Conservation (phyloP, 2,113 vertebrate species). For the Calypte anna region DNA sequence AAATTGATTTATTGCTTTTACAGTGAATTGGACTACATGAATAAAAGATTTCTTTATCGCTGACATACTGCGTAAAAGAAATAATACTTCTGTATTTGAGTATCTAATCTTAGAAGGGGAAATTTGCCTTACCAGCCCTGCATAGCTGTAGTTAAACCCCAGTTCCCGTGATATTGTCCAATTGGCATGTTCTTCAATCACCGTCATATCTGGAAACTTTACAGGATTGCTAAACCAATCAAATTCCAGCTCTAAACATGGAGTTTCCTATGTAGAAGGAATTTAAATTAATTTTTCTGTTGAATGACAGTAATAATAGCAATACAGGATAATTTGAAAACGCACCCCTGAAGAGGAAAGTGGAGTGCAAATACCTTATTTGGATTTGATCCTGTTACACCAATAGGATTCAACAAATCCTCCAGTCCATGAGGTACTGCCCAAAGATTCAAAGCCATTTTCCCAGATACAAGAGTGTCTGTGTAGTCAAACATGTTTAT, state of each 20-base stretch:
- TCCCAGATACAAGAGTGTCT: conserved; percentile 94
- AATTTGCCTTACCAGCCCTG: conserved; percentile 86
- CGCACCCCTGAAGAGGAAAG: neutral
- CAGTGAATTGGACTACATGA: neutral
- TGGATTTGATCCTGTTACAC: conserved; percentile 96
- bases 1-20: neutral
- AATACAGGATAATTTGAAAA: neutral
- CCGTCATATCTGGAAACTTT: conserved; percentile 94
- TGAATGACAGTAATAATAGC: neutral
- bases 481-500: conserved; percentile 99
- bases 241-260: conserved; percentile 96
- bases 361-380: conserved; percentile 83
- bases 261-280: conserved; percentile 88
- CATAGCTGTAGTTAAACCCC: conserved; percentile 92
- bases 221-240: conserved; percentile 96
- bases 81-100: neutral
- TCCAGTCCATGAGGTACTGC: conserved; percentile 97
- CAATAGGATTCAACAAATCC: conserved; percentile 95
- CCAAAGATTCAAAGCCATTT: conserved; percentile 99
- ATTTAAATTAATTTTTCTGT: conserved; percentile 28
- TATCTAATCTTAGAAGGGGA: neutral
- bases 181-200: conserved; percentile 94
- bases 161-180: conserved; percentile 94
- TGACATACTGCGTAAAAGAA: neutral
- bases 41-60: neutral